Conservation (phyloP, 2,888 invertebrate species). For the Tryphoninae sp. region DNA sequence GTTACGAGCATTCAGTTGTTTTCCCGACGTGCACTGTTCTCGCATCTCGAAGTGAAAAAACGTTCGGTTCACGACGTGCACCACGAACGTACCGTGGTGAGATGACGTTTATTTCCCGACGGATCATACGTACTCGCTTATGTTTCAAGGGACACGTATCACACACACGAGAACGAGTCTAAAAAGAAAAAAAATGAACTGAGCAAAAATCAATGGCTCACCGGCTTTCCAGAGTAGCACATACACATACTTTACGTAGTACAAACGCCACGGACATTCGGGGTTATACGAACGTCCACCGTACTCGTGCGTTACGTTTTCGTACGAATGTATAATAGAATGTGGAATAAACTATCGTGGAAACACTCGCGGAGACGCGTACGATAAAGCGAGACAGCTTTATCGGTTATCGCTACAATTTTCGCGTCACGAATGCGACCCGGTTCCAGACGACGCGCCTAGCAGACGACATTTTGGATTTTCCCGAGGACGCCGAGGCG, state of each 20-base stretch:
- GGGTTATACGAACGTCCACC: slow-evolving; percentile 6
- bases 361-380: slow-evolving; percentile 21
- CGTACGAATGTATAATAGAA: slow-evolving; percentile 7
- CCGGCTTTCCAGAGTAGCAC: slow-evolving; percentile 66
- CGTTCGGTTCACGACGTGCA: slow-evolving; percentile 10
- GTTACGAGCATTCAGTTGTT: slow-evolving; percentile 8
- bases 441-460: slow-evolving; percentile 79
- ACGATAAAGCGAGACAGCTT: slow-evolving; percentile 47
- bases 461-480: slow-evolving; percentile 79
- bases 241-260: slow-evolving; percentile 11
- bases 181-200: slow-evolving; percentile 57
- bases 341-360: slow-evolving; percentile 21
- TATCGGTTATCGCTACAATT: slow-evolving; percentile 73
- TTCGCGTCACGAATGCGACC: slow-evolving; percentile 75
- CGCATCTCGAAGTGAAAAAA: slow-evolving; percentile 14
- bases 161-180: slow-evolving; percentile 17
- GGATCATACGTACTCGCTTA: slow-evolving; percentile 69
- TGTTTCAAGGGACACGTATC: slow-evolving; percentile 46
- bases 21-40: slow-evolving; percentile 9
- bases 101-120: slow-evolving; percentile 68
- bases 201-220: slow-evolving; percentile 77
- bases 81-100: slow-evolving; percentile 57
- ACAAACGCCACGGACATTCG: slow-evolving; percentile 48
- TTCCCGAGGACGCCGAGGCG: slow-evolving; percentile 61
- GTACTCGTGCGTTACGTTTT: neutral